Conservation (phyloP, 2,888 invertebrate genomes). For the Aleiodes alternator region DNA sequence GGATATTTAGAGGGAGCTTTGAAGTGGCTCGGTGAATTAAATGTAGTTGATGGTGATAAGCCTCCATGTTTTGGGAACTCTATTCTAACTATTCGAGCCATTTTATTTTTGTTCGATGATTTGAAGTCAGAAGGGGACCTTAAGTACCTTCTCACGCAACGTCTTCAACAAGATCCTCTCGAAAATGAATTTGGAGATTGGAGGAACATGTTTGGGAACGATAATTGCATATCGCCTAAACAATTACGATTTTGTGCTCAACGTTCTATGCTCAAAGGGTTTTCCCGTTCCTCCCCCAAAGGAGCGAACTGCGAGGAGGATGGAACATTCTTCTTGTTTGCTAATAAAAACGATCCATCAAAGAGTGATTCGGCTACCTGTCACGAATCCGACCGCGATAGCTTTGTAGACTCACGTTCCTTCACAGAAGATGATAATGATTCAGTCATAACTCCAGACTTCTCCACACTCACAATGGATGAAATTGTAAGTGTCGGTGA, state of each 20-base stretch:
- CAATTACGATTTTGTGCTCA: background rate
- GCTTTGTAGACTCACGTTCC: no score
- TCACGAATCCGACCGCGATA: no score
- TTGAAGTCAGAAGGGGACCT: slow-evolving; percentile 47
- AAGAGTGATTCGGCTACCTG: no score
- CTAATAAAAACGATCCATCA: background rate
- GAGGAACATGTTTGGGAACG: background rate
- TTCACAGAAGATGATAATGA: background rate
- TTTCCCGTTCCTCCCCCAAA: background rate
- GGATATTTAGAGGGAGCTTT: slow-evolving; percentile 43
- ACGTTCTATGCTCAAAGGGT: background rate
- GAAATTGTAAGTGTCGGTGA: background rate
- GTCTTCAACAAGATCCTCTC: slow-evolving; percentile 58
- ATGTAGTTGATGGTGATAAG: background rate
- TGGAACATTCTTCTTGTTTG: background rate
- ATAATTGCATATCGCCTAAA: background rate
- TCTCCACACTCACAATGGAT: background rate
- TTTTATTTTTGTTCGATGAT: slow-evolving; percentile 52
- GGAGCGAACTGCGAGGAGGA: slow-evolving; percentile 4
- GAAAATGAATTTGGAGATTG: slow-evolving; percentile 56
- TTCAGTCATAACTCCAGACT: background rate
- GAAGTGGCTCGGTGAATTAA: background rate
- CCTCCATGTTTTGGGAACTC: background rate
- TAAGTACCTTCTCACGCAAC: slow-evolving; percentile 51
- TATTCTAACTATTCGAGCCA: slow-evolving; percentile 47